Base-by-base conservation (phyloP, 2,113 vertebrate genomes). In the Oreochromis spilurus region DNA sequence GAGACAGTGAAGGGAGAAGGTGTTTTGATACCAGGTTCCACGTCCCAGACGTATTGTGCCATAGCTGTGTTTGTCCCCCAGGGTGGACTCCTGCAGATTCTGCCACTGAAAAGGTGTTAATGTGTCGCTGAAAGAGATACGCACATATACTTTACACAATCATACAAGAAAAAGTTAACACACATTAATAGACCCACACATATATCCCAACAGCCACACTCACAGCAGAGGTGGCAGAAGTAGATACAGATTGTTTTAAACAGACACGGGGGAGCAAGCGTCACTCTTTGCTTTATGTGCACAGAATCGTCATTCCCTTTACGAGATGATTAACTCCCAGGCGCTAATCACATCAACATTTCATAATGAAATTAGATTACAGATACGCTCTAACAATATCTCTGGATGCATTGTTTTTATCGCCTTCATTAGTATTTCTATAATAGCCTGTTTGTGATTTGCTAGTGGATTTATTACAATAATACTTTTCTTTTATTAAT, bases 91-190 rank as follows among this genome's bases (percentile, higher is more conserved):
- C 86, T 81, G 82, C 83, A 88, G 90, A 90, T 14, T 78, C 86
- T 84, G 89, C 89, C 86, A 86, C 85, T 89, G 92, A 90, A 85
- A 91, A 90, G 87, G 90, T 91, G 93, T 91, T 94, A 94, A 96
- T 95, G 91, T 93, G 91, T 80, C 45, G 65, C 86, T 79, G 81
- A 85, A 45, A 89, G 87, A 92, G 84, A 87, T 54, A 55, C 14
- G 67, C 52, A 36, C 67, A 31, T 43, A 80, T 72, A 83, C 21
- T 43, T 80, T 31, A 78, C 86, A 87, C 67, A 58, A 26, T 31
- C 70, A 43, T 7, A 55, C 9, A 17, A 48, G 53, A 43, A 58
- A 24, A 72, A 5, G 29, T 50, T 8, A 0, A 81, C 79, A 34
- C 19, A 38, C 34, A 38, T 38, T 67, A 67, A 67, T 19, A 75